Evolutionary conservation across 2,888 invertebrate species (phyloP), one percentile per base, ranked within the genome.

Genomic region (Protodeltote pygarga): DNA sequence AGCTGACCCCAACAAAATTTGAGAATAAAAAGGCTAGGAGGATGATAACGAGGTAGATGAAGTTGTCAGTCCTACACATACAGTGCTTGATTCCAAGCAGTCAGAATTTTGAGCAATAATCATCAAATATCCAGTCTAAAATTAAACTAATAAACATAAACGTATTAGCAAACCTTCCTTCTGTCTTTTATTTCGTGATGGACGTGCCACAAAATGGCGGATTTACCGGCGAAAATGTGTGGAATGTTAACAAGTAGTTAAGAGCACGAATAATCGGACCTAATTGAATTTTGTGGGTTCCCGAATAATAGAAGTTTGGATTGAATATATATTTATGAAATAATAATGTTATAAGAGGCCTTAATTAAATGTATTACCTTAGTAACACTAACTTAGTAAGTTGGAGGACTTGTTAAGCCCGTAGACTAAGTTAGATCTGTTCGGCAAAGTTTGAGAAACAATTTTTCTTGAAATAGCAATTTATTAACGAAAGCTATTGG

Each of bases 201-300:
- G n/a, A 19, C 3, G 3, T 32, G 11, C 10, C 28, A 46, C 61
- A 46, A 58, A 58, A 58, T 61, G 28, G 46, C 33, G 33, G 28
- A 34, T 40, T 46, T 53, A 53, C 25, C 48, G 44, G 49, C 39
- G 42, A 33, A 39, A 42, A 51, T 29, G 44, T 45, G 50, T 39
- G 44, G 47, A 66, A 64, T 61, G 63, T 61, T 55, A 49, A 52
- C 62, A 48, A 46, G 47, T 52, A 20, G 48, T 61, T 58, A 61
- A 53, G 54, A 62, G 40, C 34, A 23, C 25, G 32, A 33, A 29
- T 61, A 54, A 58, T 58, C 46, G 57, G 40, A 14, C 37, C 46
- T 58, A 58, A 53, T 58, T 54, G 61, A 58, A 58, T 58, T 53
- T 38, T 61, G 61, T 27, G 54, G 60, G 28, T 57, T 46, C 35